phyloP scores from a whole-genome alignment of 2,797 vertebrate species.

The Oreochromis mossambicus region DNA sequence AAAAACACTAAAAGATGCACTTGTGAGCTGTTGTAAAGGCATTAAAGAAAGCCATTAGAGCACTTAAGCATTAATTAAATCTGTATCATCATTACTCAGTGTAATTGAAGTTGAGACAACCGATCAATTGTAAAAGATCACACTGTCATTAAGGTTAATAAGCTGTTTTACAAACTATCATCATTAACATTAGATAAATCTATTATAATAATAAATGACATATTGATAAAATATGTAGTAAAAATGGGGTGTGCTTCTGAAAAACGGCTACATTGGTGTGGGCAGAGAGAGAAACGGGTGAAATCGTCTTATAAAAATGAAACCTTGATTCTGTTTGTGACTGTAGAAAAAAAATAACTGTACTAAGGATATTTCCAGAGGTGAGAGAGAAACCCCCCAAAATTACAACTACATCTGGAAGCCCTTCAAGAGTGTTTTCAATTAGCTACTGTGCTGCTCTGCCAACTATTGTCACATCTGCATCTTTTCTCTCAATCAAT shows the following conservation, averaged over 20 bases:
- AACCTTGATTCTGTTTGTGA: background rate
- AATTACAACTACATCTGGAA: conserved; percentile 41
- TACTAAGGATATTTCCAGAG: background rate
- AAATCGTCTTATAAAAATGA: fast-evolving
- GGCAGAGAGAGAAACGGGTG: background rate
- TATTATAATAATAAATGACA: conserved; percentile 67
- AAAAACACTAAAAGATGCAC: background rate
- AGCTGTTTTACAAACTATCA: conserved; percentile 69
- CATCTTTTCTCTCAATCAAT: conserved; percentile 59
- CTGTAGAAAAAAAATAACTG: fast-evolving
- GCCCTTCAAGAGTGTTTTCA: conserved; percentile 32
- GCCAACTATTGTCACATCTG: conserved; percentile 58
- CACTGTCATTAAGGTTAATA: conserved; percentile 76
- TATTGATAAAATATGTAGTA: conserved; percentile 55
- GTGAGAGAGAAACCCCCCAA: background rate
- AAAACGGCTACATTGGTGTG: background rate
- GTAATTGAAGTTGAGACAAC: conserved; percentile 67
- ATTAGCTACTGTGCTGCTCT: conserved; percentile 11
- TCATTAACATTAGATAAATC: conserved; percentile 66
- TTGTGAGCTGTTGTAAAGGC: background rate
- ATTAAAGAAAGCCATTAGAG: conserved; percentile 28
- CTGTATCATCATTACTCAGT: conserved; percentile 57
- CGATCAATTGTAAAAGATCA: conserved; percentile 71
- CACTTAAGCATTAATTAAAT: conserved; percentile 57
- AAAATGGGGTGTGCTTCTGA: background rate